These are phyloP conservation scores for Ophraella communa DNA, from an alignment of 2,888 invertebrate genomes.

Conservation along the genomic window DNA sequence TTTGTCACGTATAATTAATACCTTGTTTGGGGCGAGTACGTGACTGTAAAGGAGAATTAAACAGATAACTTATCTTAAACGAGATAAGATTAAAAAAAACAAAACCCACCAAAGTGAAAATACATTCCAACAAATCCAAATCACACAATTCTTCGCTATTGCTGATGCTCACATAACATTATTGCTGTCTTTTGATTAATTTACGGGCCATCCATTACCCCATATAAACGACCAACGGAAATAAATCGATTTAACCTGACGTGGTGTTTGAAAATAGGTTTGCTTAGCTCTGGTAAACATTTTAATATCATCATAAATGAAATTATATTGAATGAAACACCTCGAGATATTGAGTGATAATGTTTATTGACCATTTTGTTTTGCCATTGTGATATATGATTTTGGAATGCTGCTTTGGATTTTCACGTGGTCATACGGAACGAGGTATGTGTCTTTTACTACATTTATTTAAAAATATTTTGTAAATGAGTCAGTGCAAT, in stretches of 20 bases:
- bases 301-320: slow-evolving; percentile 5
- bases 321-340: slow-evolving; percentile 28
- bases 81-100: slow-evolving; percentile 34
- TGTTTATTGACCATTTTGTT: not conserved
- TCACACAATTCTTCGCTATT: not conserved
- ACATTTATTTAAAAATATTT: not conserved
- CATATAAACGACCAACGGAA: slow-evolving; percentile 17
- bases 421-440: not conserved
- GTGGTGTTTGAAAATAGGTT: slow-evolving; percentile 37
- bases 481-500: not conserved
- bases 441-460: not conserved
- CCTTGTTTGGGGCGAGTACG: not conserved
- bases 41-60: slow-evolving; percentile 27
- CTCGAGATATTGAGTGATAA: not conserved
- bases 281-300: slow-evolving; percentile 11
- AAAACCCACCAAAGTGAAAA: slow-evolving; percentile 19
- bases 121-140: slow-evolving; percentile 16
- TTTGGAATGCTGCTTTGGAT: not conserved
- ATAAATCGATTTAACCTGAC: slow-evolving; percentile 37
- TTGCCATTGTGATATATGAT: no score
- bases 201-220: not conserved
- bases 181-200: slow-evolving; percentile 2
- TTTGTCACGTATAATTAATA: not conserved
- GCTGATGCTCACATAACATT: not conserved
- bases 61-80: slow-evolving; percentile 33